Evolutionary conservation across 2,888 invertebrate genomes (phyloP).

Genomic region (Anthophora plumipes): DNA sequence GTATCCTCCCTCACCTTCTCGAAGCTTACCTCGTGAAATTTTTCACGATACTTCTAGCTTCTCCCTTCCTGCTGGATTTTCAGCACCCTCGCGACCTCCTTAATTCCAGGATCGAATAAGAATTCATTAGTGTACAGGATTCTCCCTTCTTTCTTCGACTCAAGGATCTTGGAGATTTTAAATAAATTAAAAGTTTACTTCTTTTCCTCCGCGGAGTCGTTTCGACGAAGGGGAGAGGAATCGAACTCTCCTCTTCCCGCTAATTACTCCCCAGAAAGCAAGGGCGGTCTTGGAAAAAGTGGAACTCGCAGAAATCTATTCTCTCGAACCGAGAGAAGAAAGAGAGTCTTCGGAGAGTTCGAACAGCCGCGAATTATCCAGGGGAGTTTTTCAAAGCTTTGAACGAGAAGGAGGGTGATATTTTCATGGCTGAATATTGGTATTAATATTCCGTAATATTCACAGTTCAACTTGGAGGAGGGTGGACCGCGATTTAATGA

Average conservation of each 20-base stretch:
- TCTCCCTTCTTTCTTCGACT: not conserved
- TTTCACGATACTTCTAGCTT: slow-evolving; percentile 47
- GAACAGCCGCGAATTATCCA: slow-evolving; percentile 1
- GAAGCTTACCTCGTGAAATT: slow-evolving; percentile 15
- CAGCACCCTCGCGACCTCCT: slow-evolving; percentile 61
- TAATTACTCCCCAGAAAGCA: slow-evolving; percentile 58
- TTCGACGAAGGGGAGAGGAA: slow-evolving; percentile 2
- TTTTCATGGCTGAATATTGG: slow-evolving; percentile 17
- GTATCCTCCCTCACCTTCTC: not conserved
- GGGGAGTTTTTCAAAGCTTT: slow-evolving; percentile 9
- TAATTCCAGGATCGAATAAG: slow-evolving; percentile 75
- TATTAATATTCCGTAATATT: slow-evolving; percentile 9
- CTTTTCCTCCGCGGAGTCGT: slow-evolving; percentile 27
- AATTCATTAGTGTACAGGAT: slow-evolving; percentile 72
- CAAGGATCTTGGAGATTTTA: slow-evolving; percentile 63
- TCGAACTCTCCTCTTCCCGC: slow-evolving; percentile 44
- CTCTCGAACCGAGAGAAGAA: not conserved
- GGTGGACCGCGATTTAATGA: slow-evolving; percentile 10
- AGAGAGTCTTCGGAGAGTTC: not conserved
- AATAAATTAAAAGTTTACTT: slow-evolving; percentile 76
- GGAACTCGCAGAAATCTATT: slow-evolving; percentile 33
- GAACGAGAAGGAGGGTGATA: not conserved
- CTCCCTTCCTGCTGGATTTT: slow-evolving; percentile 42
- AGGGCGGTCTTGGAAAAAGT: not conserved
- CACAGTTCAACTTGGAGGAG: not conserved